These are phyloP conservation scores for Ophiothrix spiculata DNA, from an alignment of 35 echinoderm and acorn worm genomes.

Conservation along the genomic window DNA sequence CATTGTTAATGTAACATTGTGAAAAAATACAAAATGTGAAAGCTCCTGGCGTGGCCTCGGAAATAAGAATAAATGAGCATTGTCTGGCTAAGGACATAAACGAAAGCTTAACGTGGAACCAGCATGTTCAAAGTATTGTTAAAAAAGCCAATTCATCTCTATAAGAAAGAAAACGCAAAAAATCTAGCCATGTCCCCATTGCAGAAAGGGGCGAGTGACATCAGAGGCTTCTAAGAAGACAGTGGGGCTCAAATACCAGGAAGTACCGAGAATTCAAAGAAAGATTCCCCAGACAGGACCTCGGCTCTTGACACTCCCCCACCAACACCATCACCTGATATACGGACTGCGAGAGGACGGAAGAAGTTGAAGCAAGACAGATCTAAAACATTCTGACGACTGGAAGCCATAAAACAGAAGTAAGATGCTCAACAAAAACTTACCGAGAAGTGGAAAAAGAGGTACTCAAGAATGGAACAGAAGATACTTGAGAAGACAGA, in stretches of 20 bases:
- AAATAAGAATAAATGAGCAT: background rate
- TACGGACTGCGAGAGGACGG: background rate
- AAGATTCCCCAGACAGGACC: background rate
- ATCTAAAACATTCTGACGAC: background rate
- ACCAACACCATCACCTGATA: background rate
- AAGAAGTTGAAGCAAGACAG: background rate
- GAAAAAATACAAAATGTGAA: conserved; percentile 22
- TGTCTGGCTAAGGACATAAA: background rate
- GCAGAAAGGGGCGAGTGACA: background rate
- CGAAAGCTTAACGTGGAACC: no score
- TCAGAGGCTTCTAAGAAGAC: background rate
- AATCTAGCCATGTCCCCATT: background rate
- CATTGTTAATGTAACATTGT: background rate
- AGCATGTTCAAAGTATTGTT: no score
- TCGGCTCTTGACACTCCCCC: background rate
- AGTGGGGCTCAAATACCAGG: background rate
- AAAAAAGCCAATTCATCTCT: no score
- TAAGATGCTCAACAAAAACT: background rate
- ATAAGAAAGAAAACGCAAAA: no score
- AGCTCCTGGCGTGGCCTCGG: background rate
- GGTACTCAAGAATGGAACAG: background rate
- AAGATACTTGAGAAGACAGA: background rate
- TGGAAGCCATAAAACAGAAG: background rate
- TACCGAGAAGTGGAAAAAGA: conserved; percentile 1
- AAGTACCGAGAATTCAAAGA: background rate